phyloP scores from a whole-genome alignment of 2,113 vertebrate species.

The Zootoca vivipara region DNA sequence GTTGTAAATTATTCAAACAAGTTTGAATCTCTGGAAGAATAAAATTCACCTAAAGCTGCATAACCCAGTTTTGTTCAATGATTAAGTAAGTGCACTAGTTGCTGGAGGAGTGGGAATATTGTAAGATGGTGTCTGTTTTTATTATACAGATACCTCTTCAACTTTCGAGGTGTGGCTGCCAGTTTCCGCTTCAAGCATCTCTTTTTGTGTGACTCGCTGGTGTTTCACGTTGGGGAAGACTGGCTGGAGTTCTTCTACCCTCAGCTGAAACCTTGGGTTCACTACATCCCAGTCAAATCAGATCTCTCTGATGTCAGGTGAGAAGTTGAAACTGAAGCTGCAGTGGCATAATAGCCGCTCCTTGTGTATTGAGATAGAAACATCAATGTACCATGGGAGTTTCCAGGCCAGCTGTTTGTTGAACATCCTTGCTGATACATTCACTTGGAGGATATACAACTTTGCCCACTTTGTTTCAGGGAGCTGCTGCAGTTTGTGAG shows the following conservation, averaged over 20 bases:
- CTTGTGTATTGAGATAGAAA: neutral
- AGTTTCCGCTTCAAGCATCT: conserved; percentile 98
- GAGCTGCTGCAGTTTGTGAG: conserved; percentile 91
- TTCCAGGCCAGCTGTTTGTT: too few species aligned
- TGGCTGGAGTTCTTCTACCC: conserved; percentile 98
- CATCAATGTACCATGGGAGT: neutral
- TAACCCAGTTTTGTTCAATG: neutral
- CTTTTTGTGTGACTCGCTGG: conserved; percentile 93
- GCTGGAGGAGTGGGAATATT: neutral
- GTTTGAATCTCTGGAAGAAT: neutral
- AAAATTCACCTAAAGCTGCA: neutral
- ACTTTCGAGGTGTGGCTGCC: conserved; percentile 96
- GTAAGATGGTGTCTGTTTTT: neutral
- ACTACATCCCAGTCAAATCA: conserved; percentile 91
- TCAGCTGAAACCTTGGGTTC: conserved; percentile 94
- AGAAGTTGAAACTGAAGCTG: neutral
- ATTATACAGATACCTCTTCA: conserved; percentile 89
- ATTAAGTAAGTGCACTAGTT: neutral
- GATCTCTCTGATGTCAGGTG: conserved; percentile 94
- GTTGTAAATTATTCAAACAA: neutral
- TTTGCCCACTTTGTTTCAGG: conserved; percentile 71
- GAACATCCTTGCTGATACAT: neutral
- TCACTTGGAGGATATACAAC: too few species aligned
- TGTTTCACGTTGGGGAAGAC: conserved; percentile 94
- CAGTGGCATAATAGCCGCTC: neutral